These are phyloP conservation scores for Nomada flava DNA, from an alignment of 2,888 invertebrate species.

Conservation along the genomic window DNA sequence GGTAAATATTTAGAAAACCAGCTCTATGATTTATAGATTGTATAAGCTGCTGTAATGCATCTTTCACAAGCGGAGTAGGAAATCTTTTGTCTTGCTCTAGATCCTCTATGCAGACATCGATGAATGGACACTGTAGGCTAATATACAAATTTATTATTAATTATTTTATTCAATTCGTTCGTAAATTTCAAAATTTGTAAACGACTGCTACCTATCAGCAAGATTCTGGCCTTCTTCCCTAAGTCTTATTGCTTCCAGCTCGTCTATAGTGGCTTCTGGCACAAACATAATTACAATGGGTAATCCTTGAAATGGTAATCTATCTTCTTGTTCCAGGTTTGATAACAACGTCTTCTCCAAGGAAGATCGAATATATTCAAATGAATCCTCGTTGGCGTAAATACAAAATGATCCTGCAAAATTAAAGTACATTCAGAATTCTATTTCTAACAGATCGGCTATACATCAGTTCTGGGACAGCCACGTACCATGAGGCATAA, in stretches of 20 bases:
- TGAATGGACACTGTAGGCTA: constrained; percentile 94
- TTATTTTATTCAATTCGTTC: neutral
- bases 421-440: constrained; percentile 17
- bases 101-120: constrained; percentile 89
- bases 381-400: constrained; percentile 95
- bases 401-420: constrained; percentile 91
- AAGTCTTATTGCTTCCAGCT: constrained; percentile 93
- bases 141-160: constrained; percentile 22
- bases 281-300: constrained; percentile 96
- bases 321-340: constrained; percentile 95
- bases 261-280: constrained; percentile 92
- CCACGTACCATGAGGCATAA: constrained; percentile 93
- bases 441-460: neutral
- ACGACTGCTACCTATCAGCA: constrained; percentile 89
- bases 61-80: constrained; percentile 88
- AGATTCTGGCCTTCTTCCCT: constrained; percentile 95
- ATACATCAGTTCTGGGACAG: neutral
- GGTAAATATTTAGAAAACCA: constrained; percentile 89
- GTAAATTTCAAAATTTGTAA: constrained; percentile 1
- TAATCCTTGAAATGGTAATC: constrained; percentile 92
- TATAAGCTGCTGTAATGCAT: constrained; percentile 90
- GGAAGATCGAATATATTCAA: constrained; percentile 96
- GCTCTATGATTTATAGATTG: constrained; percentile 92
- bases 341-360: constrained; percentile 95
- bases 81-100: constrained; percentile 86